A percentile compares a stretch with the other conserved stretches of the same genome.
Evolutionary conservation across 2,888 invertebrate genomes (phyloP).

Genomic region (Pandemis cinnamomeana): DNA sequence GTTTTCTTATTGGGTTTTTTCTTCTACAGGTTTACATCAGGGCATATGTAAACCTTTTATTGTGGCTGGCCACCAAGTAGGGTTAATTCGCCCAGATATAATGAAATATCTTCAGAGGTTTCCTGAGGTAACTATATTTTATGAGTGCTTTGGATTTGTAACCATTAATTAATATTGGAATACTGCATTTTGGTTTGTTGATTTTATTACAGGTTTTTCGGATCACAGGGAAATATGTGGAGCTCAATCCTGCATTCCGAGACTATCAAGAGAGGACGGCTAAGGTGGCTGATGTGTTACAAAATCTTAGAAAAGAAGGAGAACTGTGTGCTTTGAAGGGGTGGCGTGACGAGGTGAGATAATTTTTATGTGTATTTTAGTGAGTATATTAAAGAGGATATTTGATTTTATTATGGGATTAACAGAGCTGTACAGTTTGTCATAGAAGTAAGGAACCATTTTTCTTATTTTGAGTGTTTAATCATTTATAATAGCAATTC

Average conservation of each 20-base stretch:
- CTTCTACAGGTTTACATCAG: slow-evolving; percentile 87
- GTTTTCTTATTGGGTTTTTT: slow-evolving; percentile 34
- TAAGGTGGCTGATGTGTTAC: slow-evolving; percentile 91
- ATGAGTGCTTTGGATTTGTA: slow-evolving; percentile 74
- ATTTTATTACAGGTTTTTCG: slow-evolving; percentile 86
- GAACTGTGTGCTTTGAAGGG: slow-evolving; percentile 93
- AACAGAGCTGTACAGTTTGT: too few relatives aligned
- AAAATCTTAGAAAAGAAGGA: slow-evolving; percentile 89
- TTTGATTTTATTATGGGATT: too few relatives aligned
- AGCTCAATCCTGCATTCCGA: slow-evolving; percentile 93
- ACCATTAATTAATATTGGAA: neutral
- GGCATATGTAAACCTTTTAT: slow-evolving; percentile 94
- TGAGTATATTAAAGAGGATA: too few relatives aligned
- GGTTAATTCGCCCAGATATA: slow-evolving; percentile 93
- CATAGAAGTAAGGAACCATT: too few relatives aligned
- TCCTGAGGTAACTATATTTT: slow-evolving; percentile 87
- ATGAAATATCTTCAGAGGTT: slow-evolving; percentile 91
- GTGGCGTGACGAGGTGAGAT: slow-evolving; percentile 96
- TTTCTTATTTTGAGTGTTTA: too few relatives aligned
- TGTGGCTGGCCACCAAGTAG: slow-evolving; percentile 95
- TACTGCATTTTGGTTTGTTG: neutral
- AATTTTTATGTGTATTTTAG: neutral
- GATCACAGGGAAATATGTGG: slow-evolving; percentile 89
- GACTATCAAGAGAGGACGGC: slow-evolving; percentile 93
- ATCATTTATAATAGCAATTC: too few relatives aligned